A percentile compares a stretch with the other conserved stretches of the same genome.
Evolutionary conservation across 2,113 vertebrate species (phyloP).

Genomic region (Anguilla rostrata): DNA sequence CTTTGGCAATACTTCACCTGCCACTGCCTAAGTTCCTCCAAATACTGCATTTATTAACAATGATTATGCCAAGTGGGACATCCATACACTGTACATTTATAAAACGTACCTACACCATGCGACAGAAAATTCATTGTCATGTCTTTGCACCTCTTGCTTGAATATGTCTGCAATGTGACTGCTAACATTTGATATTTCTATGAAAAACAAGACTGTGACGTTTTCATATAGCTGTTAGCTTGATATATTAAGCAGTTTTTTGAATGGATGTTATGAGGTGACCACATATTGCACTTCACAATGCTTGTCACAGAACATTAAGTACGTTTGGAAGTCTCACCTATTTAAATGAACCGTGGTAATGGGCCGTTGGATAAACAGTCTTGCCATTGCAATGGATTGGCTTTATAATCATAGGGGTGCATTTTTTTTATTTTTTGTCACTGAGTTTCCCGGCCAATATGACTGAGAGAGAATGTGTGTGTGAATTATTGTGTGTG

Average conservation of each 20-base stretch:
- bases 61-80: neutral
- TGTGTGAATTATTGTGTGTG: too few species aligned
- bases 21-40: neutral
- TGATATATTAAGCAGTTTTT: neutral
- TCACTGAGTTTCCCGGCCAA: conserved; percentile 1
- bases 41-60: conserved; percentile 18
- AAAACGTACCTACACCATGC: too few species aligned
- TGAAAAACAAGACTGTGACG: neutral
- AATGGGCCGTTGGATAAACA: neutral
- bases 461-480: neutral
- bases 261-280: conserved; percentile 10
- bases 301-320: conserved; percentile 32
- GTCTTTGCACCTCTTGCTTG: neutral
- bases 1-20: conserved; percentile 2
- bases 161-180: neutral
- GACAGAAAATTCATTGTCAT: neutral
- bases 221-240: neutral
- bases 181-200: neutral
- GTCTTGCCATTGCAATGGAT: neutral
- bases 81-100: too few species aligned
- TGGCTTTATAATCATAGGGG: conserved; percentile 5
- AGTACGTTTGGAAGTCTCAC: conserved; percentile 23
- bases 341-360: conserved; percentile 24
- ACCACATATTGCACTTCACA: conserved; percentile 16
- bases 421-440: neutral